These are phyloP conservation scores for Ciconia boyciana DNA, from an alignment of 2,113 vertebrate species.

Conservation along the genomic window DNA sequence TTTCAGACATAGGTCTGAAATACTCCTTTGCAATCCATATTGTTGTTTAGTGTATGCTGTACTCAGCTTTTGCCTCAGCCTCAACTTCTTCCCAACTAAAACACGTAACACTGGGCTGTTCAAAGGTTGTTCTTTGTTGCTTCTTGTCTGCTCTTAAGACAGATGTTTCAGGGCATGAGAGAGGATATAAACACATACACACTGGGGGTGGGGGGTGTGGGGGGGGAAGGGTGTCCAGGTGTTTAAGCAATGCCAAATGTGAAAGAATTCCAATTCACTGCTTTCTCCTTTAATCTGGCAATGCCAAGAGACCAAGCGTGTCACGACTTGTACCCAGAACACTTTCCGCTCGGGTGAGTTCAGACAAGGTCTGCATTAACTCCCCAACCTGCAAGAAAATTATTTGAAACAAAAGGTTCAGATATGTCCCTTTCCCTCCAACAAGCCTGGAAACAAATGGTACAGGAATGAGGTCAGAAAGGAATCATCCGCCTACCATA, in stretches of 20 bases:
- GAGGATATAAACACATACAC: not conserved
- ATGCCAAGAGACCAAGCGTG: conserved; percentile 15
- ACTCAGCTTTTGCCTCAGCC: not conserved
- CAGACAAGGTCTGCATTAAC: conserved; percentile 84
- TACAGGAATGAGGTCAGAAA: conserved; percentile 83
- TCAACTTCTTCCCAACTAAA: not conserved
- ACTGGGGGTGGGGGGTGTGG: too few species aligned
- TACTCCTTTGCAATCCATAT: not conserved
- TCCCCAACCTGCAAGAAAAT: conserved; percentile 87
- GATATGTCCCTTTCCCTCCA: conserved; percentile 77
- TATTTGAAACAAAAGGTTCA: conserved; percentile 80
- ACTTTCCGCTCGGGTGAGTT: conserved; percentile 77
- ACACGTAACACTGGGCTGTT: not conserved
- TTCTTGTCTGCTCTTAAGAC: not conserved
- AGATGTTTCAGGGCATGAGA: not conserved
- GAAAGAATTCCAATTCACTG: not conserved
- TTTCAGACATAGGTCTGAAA: not conserved
- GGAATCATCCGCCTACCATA: conserved; percentile 80
- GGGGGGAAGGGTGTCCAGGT: not conserved
- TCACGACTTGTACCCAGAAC: conserved; percentile 33
- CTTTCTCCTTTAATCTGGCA: not conserved
- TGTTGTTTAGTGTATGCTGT: not conserved
- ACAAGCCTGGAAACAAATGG: conserved; percentile 92
- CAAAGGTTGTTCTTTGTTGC: not conserved
- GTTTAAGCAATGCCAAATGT: not conserved